Evolutionary conservation across 2,797 vertebrate genomes (phyloP), one percentile per base, ranked within the genome.

Genomic region (Malurus leucopterus): DNA sequence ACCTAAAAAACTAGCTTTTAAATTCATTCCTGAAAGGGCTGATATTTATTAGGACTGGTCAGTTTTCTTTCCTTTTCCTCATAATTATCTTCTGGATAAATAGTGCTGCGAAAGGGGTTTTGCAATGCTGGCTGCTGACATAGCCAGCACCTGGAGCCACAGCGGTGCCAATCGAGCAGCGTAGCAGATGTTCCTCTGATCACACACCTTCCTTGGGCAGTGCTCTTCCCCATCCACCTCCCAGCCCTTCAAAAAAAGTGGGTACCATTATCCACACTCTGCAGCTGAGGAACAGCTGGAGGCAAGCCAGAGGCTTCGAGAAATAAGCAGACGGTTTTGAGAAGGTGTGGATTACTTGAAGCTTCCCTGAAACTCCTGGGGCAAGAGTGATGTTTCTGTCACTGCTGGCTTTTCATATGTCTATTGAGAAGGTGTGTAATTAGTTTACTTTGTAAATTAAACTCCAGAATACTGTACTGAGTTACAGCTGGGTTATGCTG

Each of bases 21-120:
- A 49, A 90, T 84, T 84, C 40, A 47, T 88, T 92, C 59, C 62
- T 93, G 72, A 84, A 89, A 89, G 72, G 30, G 51, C 72, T 94
- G 86, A 54, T 89, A 79, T 81, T 84, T 93, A 90, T 89, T 92
- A 89, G 71, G 47, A 36, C 61, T 75, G 83, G 71, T 87, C 74
- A 72, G 26, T 83, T 72, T 64, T 90, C 70, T 86, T 87, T 78
- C 70, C 77, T 50, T 54, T 91, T 91, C 47, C 83, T 93, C 18
- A 3, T 76, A 89, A 94, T 87, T 83, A 72, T 87, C 84, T 86
- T 82, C 53, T 82, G 49, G 76, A 81, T 88, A 94, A 93, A 90
- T 68, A 84, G 23, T 62, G 41, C 49, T 44, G 13, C 63, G 69
- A 77, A 95, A 84, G 59, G 44, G 44, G 51, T 47, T 89, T 90